These are phyloP conservation scores for Apis mellifera DNA, from an alignment of 1,140 invertebrate species.

Conservation along the genomic window Amel_HAv3.1 CM009932.2:8686501-8687000, in stretches of 20 bases:
- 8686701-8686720: constrained; percentile 1
- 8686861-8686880: constrained; percentile 45
- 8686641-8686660: constrained; percentile 57
- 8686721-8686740: constrained; percentile 51
- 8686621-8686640: constrained; percentile 44
- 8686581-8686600: neutral
- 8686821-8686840: constrained; percentile 35
- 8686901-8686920: constrained; percentile 59
- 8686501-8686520: constrained; percentile 39
- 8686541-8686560: constrained; percentile 65
- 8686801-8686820: constrained; percentile 5
- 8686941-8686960: constrained; percentile 27
- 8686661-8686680: constrained; percentile 59
- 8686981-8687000: constrained; percentile 66
- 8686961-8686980: neutral
- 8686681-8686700: constrained; percentile 45
- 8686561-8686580: constrained; percentile 58
- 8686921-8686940: constrained; percentile 6
- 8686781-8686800: constrained; percentile 52
- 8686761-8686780: constrained; percentile 56
- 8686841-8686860: constrained; percentile 56
- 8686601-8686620: neutral
- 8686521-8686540: constrained; percentile 53
- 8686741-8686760: constrained; percentile 68
- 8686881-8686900: constrained; percentile 22